Percentiles rank a stretch among this genome's conserved stretches.
Evolutionary conservation across 2,888 invertebrate genomes (phyloP).

Genomic region (Diaprepes abbreviatus): DNA sequence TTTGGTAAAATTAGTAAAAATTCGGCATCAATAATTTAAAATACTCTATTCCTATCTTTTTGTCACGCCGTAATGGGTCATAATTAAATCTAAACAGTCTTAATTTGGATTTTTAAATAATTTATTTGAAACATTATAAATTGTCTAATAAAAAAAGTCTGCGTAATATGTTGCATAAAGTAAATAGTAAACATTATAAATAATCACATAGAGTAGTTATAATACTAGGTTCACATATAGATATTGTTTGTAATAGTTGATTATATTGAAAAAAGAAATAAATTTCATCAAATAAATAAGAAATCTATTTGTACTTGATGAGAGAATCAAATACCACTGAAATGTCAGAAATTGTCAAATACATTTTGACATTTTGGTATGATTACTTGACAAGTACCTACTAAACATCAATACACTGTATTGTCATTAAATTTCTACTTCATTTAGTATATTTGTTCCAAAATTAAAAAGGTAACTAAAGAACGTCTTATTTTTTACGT

Average conservation of each 20-base stretch:
- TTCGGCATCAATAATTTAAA: too few species aligned
- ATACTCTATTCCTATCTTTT: slow-evolving; percentile 43
- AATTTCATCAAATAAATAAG: neutral
- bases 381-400: slow-evolving; percentile 19
- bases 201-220: slow-evolving; percentile 47
- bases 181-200: slow-evolving; percentile 46
- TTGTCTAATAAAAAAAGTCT: slow-evolving; percentile 41
- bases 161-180: slow-evolving; percentile 34
- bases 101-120: slow-evolving; percentile 41
- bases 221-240: slow-evolving; percentile 45
- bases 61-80: slow-evolving; percentile 17
- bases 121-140: slow-evolving; percentile 48
- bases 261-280: slow-evolving; percentile 18
- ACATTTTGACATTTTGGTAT: slow-evolving; percentile 3
- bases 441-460: slow-evolving; percentile 7
- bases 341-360: neutral
- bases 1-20: too few species aligned
- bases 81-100: slow-evolving; percentile 28
- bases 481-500: neutral
- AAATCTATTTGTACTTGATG: slow-evolving; percentile 14
- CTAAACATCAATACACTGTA: slow-evolving; percentile 22
- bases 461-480: slow-evolving; percentile 29
- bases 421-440: slow-evolving; percentile 26
- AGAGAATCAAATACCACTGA: neutral
- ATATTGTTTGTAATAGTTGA: slow-evolving; percentile 28